phyloP scores from a whole-genome alignment of 2,888 invertebrate species.

The Euspilapteryx auroguttella region DNA sequence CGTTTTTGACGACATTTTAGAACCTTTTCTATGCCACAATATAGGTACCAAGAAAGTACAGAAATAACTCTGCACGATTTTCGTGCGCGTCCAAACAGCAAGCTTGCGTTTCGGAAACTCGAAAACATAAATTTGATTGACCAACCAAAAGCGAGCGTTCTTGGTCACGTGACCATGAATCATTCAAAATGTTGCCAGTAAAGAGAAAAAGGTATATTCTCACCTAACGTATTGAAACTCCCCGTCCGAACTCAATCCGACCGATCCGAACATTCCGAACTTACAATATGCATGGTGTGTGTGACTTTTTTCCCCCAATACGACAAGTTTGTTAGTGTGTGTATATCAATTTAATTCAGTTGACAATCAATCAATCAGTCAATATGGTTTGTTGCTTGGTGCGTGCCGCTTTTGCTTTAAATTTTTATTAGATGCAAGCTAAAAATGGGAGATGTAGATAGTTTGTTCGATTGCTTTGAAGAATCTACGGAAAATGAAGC shows the following conservation, averaged over 20 bases:
- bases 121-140: conserved; percentile 6
- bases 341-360: too few relatives aligned
- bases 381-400: background rate
- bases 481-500: conserved; percentile 21
- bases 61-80: background rate
- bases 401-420: conserved; percentile 2
- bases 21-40: conserved; percentile 31
- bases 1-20: conserved; percentile 50
- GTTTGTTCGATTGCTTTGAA: conserved; percentile 47
- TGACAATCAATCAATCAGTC: background rate
- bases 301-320: background rate
- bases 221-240: background rate
- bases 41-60: too few relatives aligned
- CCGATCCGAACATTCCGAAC: too few relatives aligned
- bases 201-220: conserved; percentile 5
- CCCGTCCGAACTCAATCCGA: too few relatives aligned
- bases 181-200: conserved; percentile 29
- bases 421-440: background rate
- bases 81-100: conserved; percentile 9
- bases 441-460: conserved; percentile 31
- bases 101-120: conserved; percentile 22
- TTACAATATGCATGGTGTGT: background rate
- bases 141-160: conserved; percentile 45
- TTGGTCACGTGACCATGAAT: conserved; percentile 48
- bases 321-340: too few relatives aligned